Evolutionary conservation across 2,888 invertebrate species (phyloP), one percentile per base, ranked within the genome.

Genomic region (Melieria picta): DNA sequence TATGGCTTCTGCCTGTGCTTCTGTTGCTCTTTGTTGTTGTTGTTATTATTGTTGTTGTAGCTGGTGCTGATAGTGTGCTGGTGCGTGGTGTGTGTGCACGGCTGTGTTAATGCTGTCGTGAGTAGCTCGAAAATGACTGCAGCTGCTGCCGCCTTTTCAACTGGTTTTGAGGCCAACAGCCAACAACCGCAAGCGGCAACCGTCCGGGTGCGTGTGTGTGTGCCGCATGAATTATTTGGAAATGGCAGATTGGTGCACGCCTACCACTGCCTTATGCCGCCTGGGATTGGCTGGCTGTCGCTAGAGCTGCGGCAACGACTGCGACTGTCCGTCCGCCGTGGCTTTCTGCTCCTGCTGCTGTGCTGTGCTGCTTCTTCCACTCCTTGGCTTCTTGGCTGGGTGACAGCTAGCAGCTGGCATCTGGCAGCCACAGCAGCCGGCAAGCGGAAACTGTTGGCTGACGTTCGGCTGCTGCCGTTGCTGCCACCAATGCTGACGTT

Each of bases 401-500:
- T 48, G 60, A 57, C 16, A 10, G 56, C 10, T 30, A 30, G 58
- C 43, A 77, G 64, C 66, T 55, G 66, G 65, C 65, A 70, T 63
- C 74, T 72, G 75, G 72, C 65, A 68, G 75, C 72, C 71, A 72
- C 77, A 74, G 76, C 78, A 78, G 76, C 75, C 70, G 76, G 62
- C 72, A 76, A 75, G 75, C 77, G 78, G 77, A 78, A 78, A 76
- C 85, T 81, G 85, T 85, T 83, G 78, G 81, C 85, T 85, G 85
- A 82, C 80, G 85, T 81, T 84, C 82, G 80, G 82, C 81, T 82
- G 81, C 82, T 78, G 80, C 77, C 75, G 80, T 75, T 77, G 79
- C 72, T 75, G 76, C 75, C 76, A 76, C 75, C 63, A 74, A 71
- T 72, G 69, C 75, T 77, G 77, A 65, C 67, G 70, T 74, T 74